Evolutionary conservation across 2,113 vertebrate genomes (phyloP).

Genomic region (Globicephala melas): DNA sequence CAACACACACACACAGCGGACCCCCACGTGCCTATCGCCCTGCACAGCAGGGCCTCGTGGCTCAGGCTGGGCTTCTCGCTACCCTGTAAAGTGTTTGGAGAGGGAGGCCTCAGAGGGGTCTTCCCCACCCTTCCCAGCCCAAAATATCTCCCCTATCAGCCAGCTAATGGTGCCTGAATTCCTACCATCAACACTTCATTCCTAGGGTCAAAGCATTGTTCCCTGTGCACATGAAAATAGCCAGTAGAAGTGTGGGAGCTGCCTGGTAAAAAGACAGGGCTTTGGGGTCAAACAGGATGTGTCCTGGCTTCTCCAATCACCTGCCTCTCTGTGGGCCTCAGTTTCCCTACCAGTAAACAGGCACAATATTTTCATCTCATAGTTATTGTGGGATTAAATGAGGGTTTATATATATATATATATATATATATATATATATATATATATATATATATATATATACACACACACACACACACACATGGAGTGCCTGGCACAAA

Average conservation of each 20-base stretch:
- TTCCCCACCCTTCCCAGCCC: background rate
- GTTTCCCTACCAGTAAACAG: background rate
- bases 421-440: background rate
- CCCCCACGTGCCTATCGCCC: background rate
- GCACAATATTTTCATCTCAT: background rate
- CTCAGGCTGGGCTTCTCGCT: background rate
- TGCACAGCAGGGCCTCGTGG: background rate
- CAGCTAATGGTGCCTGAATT: background rate
- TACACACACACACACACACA: too few species aligned
- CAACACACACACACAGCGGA: background rate
- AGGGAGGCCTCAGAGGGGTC: background rate
- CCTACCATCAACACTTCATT: background rate
- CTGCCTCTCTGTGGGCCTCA: background rate
- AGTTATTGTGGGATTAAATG: background rate
- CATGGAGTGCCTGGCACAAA: background rate
- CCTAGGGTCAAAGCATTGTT: background rate
- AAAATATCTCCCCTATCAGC: background rate
- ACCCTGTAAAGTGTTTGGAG: background rate
- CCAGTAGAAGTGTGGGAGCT: background rate
- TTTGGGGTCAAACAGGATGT: background rate
- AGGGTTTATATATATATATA: background rate
- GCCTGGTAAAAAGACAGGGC: background rate
- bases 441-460: fast-evolving
- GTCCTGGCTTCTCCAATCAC: background rate
- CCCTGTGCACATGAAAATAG: background rate